Percentiles rank a stretch among this genome's conserved stretches.
phyloP scores from a whole-genome alignment of 2,797 vertebrate species.

The Neolamprologus multifasciatus region DNA sequence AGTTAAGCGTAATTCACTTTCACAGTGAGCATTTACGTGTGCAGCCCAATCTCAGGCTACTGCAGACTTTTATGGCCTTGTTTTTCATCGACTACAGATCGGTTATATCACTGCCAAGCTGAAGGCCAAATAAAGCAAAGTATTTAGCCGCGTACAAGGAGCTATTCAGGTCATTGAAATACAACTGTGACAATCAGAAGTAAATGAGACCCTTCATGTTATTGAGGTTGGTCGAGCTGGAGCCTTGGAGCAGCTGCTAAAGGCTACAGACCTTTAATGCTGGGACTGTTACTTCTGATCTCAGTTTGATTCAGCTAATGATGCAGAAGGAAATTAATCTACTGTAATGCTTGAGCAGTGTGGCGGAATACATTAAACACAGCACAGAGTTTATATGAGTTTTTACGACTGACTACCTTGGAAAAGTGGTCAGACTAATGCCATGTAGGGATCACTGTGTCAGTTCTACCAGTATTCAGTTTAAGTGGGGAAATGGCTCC shows the following conservation, averaged over 20 bases:
- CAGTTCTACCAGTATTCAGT: not conserved
- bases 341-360: constrained; percentile 9
- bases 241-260: not conserved
- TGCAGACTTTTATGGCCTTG: constrained; percentile 55
- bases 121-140: constrained; percentile 55
- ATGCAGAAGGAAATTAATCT: constrained; percentile 38
- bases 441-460: not conserved
- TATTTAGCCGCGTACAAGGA: constrained; percentile 52
- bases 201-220: constrained; percentile 41
- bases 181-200: constrained; percentile 51
- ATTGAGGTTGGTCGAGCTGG: constrained; percentile 13
- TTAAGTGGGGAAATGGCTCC: not conserved
- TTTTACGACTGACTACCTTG: not conserved
- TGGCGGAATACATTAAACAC: not conserved
- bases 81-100: constrained; percentile 44
- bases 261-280: constrained; percentile 6
- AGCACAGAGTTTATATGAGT: not conserved
- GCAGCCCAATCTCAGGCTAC: constrained; percentile 36
- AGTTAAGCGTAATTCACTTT: constrained; percentile 38
- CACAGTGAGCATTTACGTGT: constrained; percentile 19
- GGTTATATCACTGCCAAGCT: constrained; percentile 40
- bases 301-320: constrained; percentile 39
- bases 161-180: constrained; percentile 59
- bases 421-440: not conserved
- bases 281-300: constrained; percentile 8